Conservation (phyloP, 1,140 invertebrate genomes). For the Myzus persicae region DNA sequence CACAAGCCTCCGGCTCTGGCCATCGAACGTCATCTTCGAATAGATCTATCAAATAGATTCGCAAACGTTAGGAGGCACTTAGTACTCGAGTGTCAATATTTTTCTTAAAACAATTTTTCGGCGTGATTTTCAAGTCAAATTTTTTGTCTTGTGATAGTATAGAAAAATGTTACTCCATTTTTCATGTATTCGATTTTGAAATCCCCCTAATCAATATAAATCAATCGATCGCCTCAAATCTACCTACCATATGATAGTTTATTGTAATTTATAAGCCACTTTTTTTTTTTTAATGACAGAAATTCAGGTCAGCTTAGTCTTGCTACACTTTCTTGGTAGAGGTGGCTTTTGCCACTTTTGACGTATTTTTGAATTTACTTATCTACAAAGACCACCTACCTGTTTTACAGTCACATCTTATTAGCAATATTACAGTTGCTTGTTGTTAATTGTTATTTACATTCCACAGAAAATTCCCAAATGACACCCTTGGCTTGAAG, state of each 20-base stretch:
- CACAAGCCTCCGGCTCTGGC: too few relatives aligned
- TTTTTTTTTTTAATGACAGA: too few relatives aligned
- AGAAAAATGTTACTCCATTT: background rate
- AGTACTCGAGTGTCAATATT: background rate
- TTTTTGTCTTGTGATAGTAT: background rate
- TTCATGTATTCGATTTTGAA: background rate
- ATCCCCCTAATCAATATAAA: too few relatives aligned
- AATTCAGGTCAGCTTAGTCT: too few relatives aligned
- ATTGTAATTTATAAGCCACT: too few relatives aligned
- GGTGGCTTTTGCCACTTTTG: too few relatives aligned
- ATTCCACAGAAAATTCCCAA: background rate
- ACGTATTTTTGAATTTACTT: too few relatives aligned
- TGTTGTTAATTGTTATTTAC: background rate
- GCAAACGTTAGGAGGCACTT: background rate
- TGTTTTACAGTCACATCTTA: background rate
- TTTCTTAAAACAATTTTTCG: background rate
- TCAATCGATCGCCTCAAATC: too few relatives aligned
- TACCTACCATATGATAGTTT: too few relatives aligned
- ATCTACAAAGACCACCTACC: too few relatives aligned
- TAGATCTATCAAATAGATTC: background rate
- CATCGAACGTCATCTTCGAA: background rate
- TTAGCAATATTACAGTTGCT: background rate
- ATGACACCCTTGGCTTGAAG: background rate
- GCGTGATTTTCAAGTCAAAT: too few relatives aligned
- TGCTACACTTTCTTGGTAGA: too few relatives aligned